Evolutionary conservation across 2,797 vertebrate species (phyloP).

Genomic region (Chaetophractus vellerosus): DNA sequence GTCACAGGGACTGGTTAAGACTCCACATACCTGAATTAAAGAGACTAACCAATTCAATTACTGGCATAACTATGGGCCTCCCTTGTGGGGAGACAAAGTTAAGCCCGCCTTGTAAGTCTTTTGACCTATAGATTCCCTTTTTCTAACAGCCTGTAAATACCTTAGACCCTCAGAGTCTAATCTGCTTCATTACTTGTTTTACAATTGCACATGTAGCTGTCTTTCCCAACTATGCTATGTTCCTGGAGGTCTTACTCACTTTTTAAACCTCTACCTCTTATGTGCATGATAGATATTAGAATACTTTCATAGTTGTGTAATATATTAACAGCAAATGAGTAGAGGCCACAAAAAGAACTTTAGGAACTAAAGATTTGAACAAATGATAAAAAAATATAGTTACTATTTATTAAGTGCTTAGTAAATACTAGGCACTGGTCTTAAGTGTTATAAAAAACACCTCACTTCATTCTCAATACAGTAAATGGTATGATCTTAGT

Average conservation of each 20-base stretch:
- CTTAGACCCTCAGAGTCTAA: background rate
- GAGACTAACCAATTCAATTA: background rate
- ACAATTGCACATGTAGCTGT: background rate
- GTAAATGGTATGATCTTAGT: background rate
- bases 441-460: background rate
- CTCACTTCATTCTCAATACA: slow-evolving; percentile 3
- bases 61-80: background rate
- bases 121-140: background rate
- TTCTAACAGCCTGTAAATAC: background rate
- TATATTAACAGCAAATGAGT: background rate
- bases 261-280: slow-evolving; percentile 25
- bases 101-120: slow-evolving; percentile 5
- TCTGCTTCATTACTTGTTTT: background rate
- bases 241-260: background rate
- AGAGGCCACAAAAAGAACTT: slow-evolving; percentile 14
- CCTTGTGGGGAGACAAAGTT: background rate
- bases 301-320: background rate
- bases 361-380: background rate
- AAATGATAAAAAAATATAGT: slow-evolving; percentile 23
- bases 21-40: background rate
- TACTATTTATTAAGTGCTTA: slow-evolving; percentile 14
- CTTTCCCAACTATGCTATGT: background rate
- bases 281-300: background rate
- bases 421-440: background rate
- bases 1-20: background rate